Evolutionary conservation across 2,888 invertebrate genomes (phyloP), one percentile per base, ranked within the genome.

Genomic region (Seira ritae): DNA sequence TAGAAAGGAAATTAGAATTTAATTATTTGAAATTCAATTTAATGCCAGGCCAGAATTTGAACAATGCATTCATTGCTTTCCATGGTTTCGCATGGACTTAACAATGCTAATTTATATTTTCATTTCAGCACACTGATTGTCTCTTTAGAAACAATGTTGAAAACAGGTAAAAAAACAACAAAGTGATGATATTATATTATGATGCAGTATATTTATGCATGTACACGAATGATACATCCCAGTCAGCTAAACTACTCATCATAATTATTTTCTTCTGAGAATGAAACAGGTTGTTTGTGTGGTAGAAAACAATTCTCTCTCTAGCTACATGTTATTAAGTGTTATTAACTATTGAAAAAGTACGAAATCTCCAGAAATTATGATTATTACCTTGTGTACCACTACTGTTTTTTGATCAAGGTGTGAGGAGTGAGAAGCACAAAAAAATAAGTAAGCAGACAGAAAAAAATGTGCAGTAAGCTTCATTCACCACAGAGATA

Each of bases 311-410:
- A 42, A 8, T 42, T 42, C 42, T 68, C 67, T n/a, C n/a, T n/a
- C n/a, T n/a, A 81, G 66, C 77, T 82, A 79, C 77, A 82, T 68
- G 70, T 66, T 74, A 80, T 80, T 80, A 80, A 84, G 80, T 80
- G 73, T 76, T 80, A 80, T 84, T 80, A 84, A 75, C 78, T 42
- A n/a, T 42, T 42, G 17, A 77, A 79, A 74, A 75, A 12, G 68
- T 31, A 73, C 10, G 69, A 70, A 60, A 81, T 75, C 55, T 82
- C 82, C 82, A 77, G 82, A 60, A 77, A 81, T 81, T 72, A 81
- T 42, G 42, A 42, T 67, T 80, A 79, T 79, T 72, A 60, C 71
- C 12, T 42, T 42, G 42, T n/a, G 68, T 76, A 55, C 77, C 62
- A 69, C 69, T 42, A 42, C 42, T 42, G 42, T 42, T 42, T 42